A percentile compares a stretch with the other conserved stretches of the same genome.
Evolutionary conservation across 2,888 invertebrate genomes (phyloP).

Genomic region (Linnaemya tessellans): DNA sequence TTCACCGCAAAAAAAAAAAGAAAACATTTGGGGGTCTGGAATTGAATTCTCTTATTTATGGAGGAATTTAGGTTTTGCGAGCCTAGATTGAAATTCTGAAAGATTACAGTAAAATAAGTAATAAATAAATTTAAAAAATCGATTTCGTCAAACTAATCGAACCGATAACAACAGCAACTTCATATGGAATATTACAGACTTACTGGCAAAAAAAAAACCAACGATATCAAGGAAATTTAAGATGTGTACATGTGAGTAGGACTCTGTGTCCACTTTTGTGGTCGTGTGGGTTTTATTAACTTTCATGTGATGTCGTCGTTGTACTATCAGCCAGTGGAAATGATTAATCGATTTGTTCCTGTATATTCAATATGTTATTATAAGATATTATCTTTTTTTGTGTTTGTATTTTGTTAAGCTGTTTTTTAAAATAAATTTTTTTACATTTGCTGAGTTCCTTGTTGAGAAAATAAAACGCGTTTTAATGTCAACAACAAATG

Average conservation of each 20-base stretch:
- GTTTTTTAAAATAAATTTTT: slow-evolving; percentile 7
- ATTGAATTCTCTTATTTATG: too few species aligned
- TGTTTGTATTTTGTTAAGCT: slow-evolving; percentile 7
- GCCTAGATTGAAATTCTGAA: too few species aligned
- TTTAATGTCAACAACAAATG: slow-evolving; percentile 58
- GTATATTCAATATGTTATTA: slow-evolving; percentile 55
- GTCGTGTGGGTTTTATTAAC: slow-evolving; percentile 27
- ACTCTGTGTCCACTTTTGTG: too few species aligned
- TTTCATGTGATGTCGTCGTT: neutral
- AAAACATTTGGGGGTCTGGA: too few species aligned
- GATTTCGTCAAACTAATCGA: too few species aligned
- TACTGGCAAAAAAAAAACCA: too few species aligned
- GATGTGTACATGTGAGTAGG: neutral
- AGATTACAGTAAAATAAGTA: too few species aligned
- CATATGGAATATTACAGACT: too few species aligned
- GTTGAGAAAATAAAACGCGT: slow-evolving; percentile 51
- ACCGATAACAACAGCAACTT: too few species aligned
- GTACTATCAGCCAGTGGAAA: slow-evolving; percentile 62
- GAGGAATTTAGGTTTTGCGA: too few species aligned
- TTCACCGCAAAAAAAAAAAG: too few species aligned
- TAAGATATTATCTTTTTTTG: slow-evolving; percentile 57
- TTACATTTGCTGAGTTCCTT: slow-evolving; percentile 1
- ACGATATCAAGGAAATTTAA: neutral
- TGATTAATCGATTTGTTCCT: slow-evolving; percentile 75
- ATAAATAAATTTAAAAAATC: too few species aligned